A percentile compares a stretch with the other conserved stretches of the same genome.
Conservation (phyloP, 2,888 invertebrate species). For the Drosophila maculinotata region DNA sequence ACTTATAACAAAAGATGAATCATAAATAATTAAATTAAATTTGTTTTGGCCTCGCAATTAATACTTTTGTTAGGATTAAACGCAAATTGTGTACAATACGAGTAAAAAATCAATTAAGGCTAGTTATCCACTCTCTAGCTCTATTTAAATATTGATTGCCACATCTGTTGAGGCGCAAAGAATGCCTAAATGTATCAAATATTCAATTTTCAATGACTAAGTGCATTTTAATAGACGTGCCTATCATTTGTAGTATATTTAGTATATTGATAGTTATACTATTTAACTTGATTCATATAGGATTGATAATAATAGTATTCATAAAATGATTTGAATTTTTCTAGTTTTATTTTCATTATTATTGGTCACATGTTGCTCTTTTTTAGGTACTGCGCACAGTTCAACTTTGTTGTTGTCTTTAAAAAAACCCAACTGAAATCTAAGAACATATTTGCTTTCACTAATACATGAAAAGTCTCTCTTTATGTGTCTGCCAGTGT, state of each 20-base stretch:
- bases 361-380: slow-evolving; percentile 75
- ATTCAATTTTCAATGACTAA: slow-evolving; percentile 24
- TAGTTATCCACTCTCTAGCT: too few relatives aligned
- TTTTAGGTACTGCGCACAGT: slow-evolving; percentile 74
- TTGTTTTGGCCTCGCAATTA: slow-evolving; percentile 16
- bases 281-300: slow-evolving; percentile 30
- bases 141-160: background rate
- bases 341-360: slow-evolving; percentile 31
- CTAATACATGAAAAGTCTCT: slow-evolving; percentile 9
- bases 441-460: slow-evolving; percentile 42
- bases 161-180: slow-evolving; percentile 4
- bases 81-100: too few relatives aligned
- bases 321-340: slow-evolving; percentile 22
- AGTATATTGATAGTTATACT: slow-evolving; percentile 7
- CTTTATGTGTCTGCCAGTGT: slow-evolving; percentile 12
- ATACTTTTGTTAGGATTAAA: slow-evolving; percentile 9
- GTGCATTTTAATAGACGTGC: slow-evolving; percentile 52
- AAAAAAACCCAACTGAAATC: slow-evolving; percentile 67
- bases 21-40: slow-evolving; percentile 5
- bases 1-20: background rate
- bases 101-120: too few relatives aligned
- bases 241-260: slow-evolving; percentile 27
- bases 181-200: background rate
- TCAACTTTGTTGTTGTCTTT: slow-evolving; percentile 59
- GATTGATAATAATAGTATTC: slow-evolving; percentile 2